Evolutionary conservation across 2,888 invertebrate genomes (phyloP), one percentile per base, ranked within the genome.

Genomic region (Tortrix viridana): DNA sequence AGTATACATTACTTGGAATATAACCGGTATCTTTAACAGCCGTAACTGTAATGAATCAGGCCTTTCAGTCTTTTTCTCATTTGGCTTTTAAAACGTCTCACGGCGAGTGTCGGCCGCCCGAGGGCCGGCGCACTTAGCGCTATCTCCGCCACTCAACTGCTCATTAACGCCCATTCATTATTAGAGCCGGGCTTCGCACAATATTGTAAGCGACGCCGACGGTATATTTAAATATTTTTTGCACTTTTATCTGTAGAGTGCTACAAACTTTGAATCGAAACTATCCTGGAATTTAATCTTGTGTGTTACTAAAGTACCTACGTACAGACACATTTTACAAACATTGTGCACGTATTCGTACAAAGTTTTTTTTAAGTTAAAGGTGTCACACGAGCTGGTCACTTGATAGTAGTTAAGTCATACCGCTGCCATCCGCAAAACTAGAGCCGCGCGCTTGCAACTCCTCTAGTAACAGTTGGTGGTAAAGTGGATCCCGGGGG

Each of bases 71-170:
- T 49, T 61, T 55, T 55, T 61, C 61, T 19, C 49, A 44, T 49
- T 32, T 41, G 61, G 49, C 55, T 49, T 19, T 37, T 44, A 55
- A 55, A 55, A 5, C 18, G 26, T 23, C 32, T 37, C 32, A 38
- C 20, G 53, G 14, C 20, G 14, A 7, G 50, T 52, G 38, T 43
- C 61, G 43, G 48, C 50, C 9, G 32, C 32, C 20, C 22, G 14
- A 22, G 18, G 32, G n/a, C n/a, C n/a, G n/a, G 44, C 22, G 38
- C 49, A 41, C 49, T 53, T 52, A 22, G 26, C 47, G 50, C 56
- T 61, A 61, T 61, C 61, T 61, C 46, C 55, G 49, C 61, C 61
- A 55, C 55, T 61, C 56, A 56, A 56, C 56, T 23, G 61, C 61
- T 61, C 61, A 56, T 61, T 61, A 61, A 61, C 55, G 50, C 49